Conservation (phyloP, 2,888 invertebrate species). For the Shargacucullia verbasci region DNA sequence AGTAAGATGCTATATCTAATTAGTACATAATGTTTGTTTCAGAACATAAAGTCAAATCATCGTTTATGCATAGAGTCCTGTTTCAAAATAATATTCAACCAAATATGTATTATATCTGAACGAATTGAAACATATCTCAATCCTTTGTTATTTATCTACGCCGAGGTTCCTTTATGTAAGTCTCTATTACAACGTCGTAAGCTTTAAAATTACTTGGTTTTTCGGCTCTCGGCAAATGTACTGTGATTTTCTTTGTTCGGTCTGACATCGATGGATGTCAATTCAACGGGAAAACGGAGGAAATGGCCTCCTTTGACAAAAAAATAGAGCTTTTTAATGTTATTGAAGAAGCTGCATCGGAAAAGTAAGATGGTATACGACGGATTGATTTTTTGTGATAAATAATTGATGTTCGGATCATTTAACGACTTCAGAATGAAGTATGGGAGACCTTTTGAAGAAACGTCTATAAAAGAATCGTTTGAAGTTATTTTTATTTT, state of each 20-base stretch:
- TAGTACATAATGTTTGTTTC: neutral
- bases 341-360: slow-evolving; percentile 48
- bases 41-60: slow-evolving; percentile 24
- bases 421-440: slow-evolving; percentile 52
- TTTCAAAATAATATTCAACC: slow-evolving; percentile 35
- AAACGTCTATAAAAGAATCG: slow-evolving; percentile 19
- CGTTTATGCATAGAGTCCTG: slow-evolving; percentile 12
- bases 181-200: slow-evolving; percentile 46
- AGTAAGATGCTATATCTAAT: too few species aligned
- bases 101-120: slow-evolving; percentile 47
- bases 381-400: slow-evolving; percentile 54
- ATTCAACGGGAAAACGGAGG: slow-evolving; percentile 73
- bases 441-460: slow-evolving; percentile 32
- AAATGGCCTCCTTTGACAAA: slow-evolving; percentile 70
- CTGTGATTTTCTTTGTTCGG: slow-evolving; percentile 72
- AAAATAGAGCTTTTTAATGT: slow-evolving; percentile 69
- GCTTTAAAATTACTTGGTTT: slow-evolving; percentile 62
- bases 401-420: slow-evolving; percentile 57
- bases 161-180: slow-evolving; percentile 32
- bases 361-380: slow-evolving; percentile 52
- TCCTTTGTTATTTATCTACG: slow-evolving; percentile 46
- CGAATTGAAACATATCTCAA: slow-evolving; percentile 44
- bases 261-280: slow-evolving; percentile 76
- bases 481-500: slow-evolving; percentile 11
- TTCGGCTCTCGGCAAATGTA: slow-evolving; percentile 63